phyloP scores from a whole-genome alignment of 1,140 invertebrate species.

The Drosophila willistoni region DNA sequence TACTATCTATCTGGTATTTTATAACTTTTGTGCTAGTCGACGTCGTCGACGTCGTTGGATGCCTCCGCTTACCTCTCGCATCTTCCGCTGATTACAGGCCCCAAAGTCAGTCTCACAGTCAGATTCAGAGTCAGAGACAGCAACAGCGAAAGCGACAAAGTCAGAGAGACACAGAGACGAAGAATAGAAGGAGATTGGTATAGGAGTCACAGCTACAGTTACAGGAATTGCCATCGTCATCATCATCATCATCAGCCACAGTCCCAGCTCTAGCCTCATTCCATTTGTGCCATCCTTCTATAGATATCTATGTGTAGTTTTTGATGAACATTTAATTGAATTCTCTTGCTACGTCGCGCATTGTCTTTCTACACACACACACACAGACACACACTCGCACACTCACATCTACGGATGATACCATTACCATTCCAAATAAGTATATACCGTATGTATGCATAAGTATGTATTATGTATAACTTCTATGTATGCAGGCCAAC shows the following conservation, averaged over 20 bases:
- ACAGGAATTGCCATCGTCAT: conserved; percentile 33
- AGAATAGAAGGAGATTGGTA: conserved; percentile 7
- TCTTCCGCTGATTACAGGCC: conserved; percentile 62
- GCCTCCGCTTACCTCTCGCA: conserved; percentile 25
- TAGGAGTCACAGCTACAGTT: conserved; percentile 40
- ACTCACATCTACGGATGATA: conserved; percentile 6
- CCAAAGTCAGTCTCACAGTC: conserved; percentile 34
- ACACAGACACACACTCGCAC: conserved; percentile 35
- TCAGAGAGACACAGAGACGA: conserved; percentile 12
- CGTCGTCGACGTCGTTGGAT: conserved; percentile 23
- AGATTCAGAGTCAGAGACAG: conserved; percentile 26
- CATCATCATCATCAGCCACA: conserved; percentile 41
- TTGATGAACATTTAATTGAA: conserved; percentile 82
- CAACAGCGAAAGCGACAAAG: conserved; percentile 10
- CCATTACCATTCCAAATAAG: conserved; percentile 11
- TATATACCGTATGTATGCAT: conserved; percentile 6
- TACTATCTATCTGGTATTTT: conserved; percentile 80
- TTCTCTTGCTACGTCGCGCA: conserved; percentile 56
- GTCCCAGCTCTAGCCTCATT: not conserved
- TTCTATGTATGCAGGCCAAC: not conserved
- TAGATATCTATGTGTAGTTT: conserved; percentile 58
- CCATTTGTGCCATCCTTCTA: conserved; percentile 16
- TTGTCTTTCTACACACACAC: conserved; percentile 51
- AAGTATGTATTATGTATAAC: not conserved
- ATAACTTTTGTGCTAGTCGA: conserved; percentile 69